Evolutionary conservation across 2,113 vertebrate genomes (phyloP).

Genomic region (Solenodon paradoxus): DNA sequence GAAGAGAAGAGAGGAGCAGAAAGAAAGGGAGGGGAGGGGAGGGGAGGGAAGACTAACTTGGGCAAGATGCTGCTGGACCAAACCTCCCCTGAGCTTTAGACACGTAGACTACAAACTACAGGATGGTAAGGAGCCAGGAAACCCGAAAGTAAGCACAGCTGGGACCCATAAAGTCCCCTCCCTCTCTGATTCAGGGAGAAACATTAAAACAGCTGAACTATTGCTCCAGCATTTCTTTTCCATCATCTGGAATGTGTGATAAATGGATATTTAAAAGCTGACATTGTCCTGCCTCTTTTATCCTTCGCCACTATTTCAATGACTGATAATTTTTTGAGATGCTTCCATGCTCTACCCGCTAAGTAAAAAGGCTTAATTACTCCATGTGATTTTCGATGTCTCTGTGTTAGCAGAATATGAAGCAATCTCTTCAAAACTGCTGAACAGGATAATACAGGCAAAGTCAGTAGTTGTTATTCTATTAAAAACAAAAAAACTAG

Average conservation of each 20-base stretch:
- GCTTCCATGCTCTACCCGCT: neutral
- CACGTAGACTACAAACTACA: conserved; percentile 52
- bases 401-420: neutral
- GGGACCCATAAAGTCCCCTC: conserved; percentile 74
- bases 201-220: conserved; percentile 54
- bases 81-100: neutral
- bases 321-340: conserved; percentile 50
- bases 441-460: neutral
- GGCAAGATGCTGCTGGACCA: neutral
- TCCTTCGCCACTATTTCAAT: conserved; percentile 33
- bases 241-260: neutral
- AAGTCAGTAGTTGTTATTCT: neutral
- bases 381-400: neutral
- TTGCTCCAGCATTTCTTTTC: conserved; percentile 13
- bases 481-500: conserved; percentile 5
- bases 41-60: neutral
- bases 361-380: neutral
- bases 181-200: conserved; percentile 60
- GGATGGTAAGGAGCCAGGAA: conserved; percentile 75
- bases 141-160: conserved; percentile 79
- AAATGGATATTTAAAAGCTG: conserved; percentile 30
- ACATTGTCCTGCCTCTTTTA: conserved; percentile 46
- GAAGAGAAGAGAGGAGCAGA: neutral
- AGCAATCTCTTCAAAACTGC: conserved; percentile 8
- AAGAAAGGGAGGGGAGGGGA: neutral